Conservation (phyloP, 2,888 invertebrate genomes). For the Cerceris ruficornis region DNA sequence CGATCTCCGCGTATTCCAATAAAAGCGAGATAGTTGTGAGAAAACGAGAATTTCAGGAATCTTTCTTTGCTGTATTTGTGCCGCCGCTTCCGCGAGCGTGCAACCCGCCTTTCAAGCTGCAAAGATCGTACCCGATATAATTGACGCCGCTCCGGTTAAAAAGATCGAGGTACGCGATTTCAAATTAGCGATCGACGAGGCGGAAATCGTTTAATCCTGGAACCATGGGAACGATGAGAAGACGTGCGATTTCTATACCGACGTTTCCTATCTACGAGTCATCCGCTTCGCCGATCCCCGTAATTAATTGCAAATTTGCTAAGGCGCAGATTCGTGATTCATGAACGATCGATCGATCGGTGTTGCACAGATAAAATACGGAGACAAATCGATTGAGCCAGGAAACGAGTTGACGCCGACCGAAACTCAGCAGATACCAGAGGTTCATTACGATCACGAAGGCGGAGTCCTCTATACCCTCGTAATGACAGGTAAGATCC, state of each 20-base stretch:
- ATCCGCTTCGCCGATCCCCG: slow-evolving; percentile 1
- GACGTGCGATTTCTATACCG: too few species aligned
- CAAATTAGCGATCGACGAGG: neutral
- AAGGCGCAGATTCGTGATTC: neutral
- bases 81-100: slow-evolving; percentile 71
- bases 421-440: slow-evolving; percentile 74
- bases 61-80: slow-evolving; percentile 62
- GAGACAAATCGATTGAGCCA: slow-evolving; percentile 71
- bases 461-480: slow-evolving; percentile 80
- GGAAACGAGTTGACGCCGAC: slow-evolving; percentile 78
- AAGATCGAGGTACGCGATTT: slow-evolving; percentile 73
- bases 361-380: slow-evolving; percentile 74
- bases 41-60: slow-evolving; percentile 59
- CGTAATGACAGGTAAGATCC: slow-evolving; percentile 74
- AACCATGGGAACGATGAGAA: too few species aligned
- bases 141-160: slow-evolving; percentile 73
- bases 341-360: neutral
- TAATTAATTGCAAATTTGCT: neutral
- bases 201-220: slow-evolving; percentile 5
- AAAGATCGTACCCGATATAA: slow-evolving; percentile 77
- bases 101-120: slow-evolving; percentile 72
- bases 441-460: slow-evolving; percentile 79
- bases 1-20: neutral
- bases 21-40: neutral
- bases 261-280: neutral